Evolutionary conservation across 2,797 vertebrate genomes (phyloP), one percentile per base, ranked within the genome.

Genomic region (Neomorphus geoffroyi): DNA sequence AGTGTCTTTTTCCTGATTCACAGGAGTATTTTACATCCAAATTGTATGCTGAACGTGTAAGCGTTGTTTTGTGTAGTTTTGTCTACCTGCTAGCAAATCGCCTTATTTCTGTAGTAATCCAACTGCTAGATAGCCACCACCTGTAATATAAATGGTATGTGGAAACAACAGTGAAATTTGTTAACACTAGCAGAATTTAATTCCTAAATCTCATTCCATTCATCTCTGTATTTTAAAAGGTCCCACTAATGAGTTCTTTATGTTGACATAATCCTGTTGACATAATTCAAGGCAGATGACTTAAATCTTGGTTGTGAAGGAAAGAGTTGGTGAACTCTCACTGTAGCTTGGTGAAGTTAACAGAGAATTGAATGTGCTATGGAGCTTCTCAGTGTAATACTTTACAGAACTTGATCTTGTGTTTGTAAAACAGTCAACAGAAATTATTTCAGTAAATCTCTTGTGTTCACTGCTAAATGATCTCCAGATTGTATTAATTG

Each of bases 221-320:
- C 86, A 80, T 85, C 48, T 92, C 65, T 65, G 32, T 71, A 67
- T 89, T 92, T 93, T 83, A 82, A 83, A 60, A 93, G 35, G 57
- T 67, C 16, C 33, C 12, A 51, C 57, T 89, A 95, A 93, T 78
- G 81, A 83, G 69, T 87, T 91, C 26, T 83, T 92, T 75, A 66
- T 87, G 61, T 80, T 94, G n/a, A n/a, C n/a, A 91, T 96, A 86
- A 93, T 87, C 81, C 61, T 56, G 69, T 67, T 89, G 80, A 74
- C 45, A 64, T 30, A 80, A 48, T 87, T 92, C 61, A 92, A 85
- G 89, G 71, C 9, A 87, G 15, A 82, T 74, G 15, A 92, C 66
- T 95, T 89, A 73, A 92, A 39, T 74, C 35, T 73, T 81, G 13
- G 8, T 56, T 80, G 37, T 46, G 71, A 90, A 90, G 32, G 51